These are phyloP conservation scores for Charina bottae DNA, from an alignment of 2,113 vertebrate genomes.

Conservation along the genomic window DNA sequence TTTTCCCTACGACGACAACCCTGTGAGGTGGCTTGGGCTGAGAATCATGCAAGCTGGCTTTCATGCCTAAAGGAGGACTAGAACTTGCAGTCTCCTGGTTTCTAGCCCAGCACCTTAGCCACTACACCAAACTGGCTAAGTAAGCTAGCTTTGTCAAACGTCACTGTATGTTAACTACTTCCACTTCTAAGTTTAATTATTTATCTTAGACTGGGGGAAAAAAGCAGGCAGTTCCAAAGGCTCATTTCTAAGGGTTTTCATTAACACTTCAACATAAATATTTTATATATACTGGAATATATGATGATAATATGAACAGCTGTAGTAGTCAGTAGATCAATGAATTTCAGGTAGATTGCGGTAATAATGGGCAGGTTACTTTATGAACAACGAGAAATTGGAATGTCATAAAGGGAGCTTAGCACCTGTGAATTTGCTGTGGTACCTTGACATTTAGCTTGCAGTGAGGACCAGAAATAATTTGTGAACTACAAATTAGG, in stretches of 20 bases:
- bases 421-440: not conserved
- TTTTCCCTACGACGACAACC: no score
- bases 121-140: not conserved
- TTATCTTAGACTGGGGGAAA: not conserved
- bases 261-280: not conserved
- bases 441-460: not conserved
- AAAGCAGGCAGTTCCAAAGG: not conserved
- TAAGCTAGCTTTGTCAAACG: not conserved
- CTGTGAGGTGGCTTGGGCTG: no score
- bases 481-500: not conserved
- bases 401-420: not conserved
- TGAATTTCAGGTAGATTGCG: not conserved
- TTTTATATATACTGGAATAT: not conserved
- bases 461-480: not conserved
- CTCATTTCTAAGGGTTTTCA: not conserved
- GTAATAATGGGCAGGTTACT: not conserved
- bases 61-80: no score
- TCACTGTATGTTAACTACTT: not conserved
- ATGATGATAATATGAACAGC: no score
- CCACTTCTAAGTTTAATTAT: not conserved
- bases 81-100: no score
- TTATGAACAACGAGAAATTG: not conserved
- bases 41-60: no score
- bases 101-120: no score
- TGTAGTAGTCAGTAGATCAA: no score